phyloP scores from a whole-genome alignment of 2,888 invertebrate genomes.

The Ormyrus rosae region DNA sequence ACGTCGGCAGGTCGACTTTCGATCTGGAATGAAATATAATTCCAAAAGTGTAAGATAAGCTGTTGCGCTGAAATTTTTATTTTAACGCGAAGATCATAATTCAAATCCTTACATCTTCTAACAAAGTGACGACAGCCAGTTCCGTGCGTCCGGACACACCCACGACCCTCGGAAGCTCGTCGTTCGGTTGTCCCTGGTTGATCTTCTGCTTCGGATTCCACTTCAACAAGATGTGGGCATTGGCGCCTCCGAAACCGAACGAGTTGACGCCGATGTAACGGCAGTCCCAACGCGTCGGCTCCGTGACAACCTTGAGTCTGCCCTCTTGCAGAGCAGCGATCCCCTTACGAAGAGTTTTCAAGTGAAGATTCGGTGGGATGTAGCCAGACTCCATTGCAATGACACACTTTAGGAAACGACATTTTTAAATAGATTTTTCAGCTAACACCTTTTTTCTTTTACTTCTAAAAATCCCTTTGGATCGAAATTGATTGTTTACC shows the following conservation, averaged over 20 bases:
- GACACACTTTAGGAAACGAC: constrained; percentile 77
- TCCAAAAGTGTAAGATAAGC: no score
- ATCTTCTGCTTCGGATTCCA: constrained; percentile 80
- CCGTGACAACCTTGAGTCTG: constrained; percentile 84
- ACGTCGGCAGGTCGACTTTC: constrained; percentile 79
- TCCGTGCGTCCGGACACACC: constrained; percentile 88
- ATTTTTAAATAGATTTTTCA: background rate
- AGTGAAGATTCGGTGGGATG: constrained; percentile 92
- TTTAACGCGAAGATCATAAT: background rate
- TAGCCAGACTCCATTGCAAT: constrained; percentile 87
- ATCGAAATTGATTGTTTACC: constrained; percentile 72
- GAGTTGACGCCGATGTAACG: constrained; percentile 89
- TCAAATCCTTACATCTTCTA: constrained; percentile 78
- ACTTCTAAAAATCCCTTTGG: background rate
- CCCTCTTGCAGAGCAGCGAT: constrained; percentile 80
- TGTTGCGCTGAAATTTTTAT: no score
- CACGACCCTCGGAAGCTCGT: constrained; percentile 84
- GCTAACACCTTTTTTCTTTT: no score
- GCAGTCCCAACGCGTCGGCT: constrained; percentile 82
- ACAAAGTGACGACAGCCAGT: constrained; percentile 81
- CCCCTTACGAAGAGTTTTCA: constrained; percentile 79
- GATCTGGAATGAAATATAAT: constrained; percentile 31
- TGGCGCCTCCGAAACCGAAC: constrained; percentile 96
- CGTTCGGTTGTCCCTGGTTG: constrained; percentile 80
- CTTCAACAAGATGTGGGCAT: constrained; percentile 84